Base-by-base conservation (phyloP, 2,888 invertebrate genomes). In the Odontothrips loti region DNA sequence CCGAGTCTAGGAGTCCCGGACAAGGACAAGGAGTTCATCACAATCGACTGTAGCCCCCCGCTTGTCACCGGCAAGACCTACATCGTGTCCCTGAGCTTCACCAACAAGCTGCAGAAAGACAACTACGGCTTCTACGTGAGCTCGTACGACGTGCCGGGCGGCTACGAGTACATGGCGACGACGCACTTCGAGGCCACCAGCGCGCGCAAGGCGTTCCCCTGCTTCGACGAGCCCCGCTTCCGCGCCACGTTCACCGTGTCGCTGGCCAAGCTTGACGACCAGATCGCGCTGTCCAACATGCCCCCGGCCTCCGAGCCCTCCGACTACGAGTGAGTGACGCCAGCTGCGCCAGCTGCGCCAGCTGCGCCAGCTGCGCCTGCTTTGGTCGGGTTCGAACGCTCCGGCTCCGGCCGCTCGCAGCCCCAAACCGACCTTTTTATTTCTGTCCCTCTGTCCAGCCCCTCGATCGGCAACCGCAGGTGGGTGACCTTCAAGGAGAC, bases 201-300 rank as follows among this genome's bases (percentile, higher is more conserved):
- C 68, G 68, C 68, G 23, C 23, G 68, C 23, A 75, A 75, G 68
- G 68, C 68, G 27, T 75, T 75, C 68, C 68, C 68, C 23, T 75
- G 68, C 68, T 75, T 75, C 68, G 68, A 75, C 27, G 68, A 75
- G 68, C 68, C 68, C 23, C 1, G 1, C 11, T 75, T 8, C 68
- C 68, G 68, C 68, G 12, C 68, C 68, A 75, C 68, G 23, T 75
- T 75, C 27, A 27, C n/a, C 68, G 23, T 75, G 9, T 75, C 68
- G 23, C 8, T 75, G 23, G 68, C 68, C 27, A 75, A 75, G 27
- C 68, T 75, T 4, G 68, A 75, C 68, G 68, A 75, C 68, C 68
- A 75, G 68, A 75, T 75, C 27, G 68, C 68, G 10, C 68, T 75
- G 68, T 27, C 27, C 68, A 75, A 75, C 68, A 75, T 75, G 68